Evolutionary conservation across 2,797 vertebrate genomes (phyloP).

Genomic region (Eulemur mongoz): DNA sequence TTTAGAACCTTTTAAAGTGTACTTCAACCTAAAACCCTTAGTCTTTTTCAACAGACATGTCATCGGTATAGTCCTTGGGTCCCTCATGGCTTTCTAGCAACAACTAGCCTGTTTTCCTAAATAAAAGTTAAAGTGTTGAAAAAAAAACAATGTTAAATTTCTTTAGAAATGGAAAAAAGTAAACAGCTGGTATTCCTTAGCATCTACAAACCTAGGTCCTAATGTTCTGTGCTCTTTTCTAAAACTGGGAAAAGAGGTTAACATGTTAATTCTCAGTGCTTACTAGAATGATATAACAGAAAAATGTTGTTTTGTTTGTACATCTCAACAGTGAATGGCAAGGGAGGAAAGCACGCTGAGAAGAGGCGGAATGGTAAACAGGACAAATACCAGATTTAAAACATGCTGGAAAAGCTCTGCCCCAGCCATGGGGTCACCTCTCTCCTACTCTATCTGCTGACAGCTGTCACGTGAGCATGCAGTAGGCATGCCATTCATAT

Average conservation of each 20-base stretch:
- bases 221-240: background rate
- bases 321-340: background rate
- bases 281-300: background rate
- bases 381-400: background rate
- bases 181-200: background rate
- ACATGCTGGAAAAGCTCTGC: background rate
- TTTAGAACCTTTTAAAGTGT: background rate
- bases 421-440: background rate
- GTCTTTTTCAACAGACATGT: background rate
- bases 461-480: background rate
- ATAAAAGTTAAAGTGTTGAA: background rate
- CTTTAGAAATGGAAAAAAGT: background rate
- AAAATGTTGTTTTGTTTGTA: background rate
- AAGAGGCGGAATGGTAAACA: background rate
- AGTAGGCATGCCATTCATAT: background rate
- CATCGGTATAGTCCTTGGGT: background rate
- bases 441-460: background rate
- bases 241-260: background rate
- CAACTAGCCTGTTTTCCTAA: background rate
- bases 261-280: background rate
- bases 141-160: background rate
- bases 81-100: background rate
- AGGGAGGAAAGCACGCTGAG: background rate
- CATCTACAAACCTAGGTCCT: background rate
- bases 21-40: background rate